phyloP scores from a whole-genome alignment of 2,797 vertebrate species.

The Rhinophrynus dorsalis region DNA sequence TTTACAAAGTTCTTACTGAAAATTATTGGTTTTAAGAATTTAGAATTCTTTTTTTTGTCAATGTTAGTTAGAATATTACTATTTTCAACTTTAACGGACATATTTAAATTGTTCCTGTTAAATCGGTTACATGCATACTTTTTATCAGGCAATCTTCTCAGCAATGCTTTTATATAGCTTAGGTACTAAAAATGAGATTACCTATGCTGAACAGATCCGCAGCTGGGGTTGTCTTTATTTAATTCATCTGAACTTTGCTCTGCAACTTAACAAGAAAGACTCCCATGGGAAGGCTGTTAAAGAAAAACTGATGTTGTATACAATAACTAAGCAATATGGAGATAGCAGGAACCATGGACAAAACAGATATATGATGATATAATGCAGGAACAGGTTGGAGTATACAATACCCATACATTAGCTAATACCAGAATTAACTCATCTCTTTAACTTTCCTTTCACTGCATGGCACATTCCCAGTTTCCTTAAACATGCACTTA shows the following conservation, averaged over 20 bases:
- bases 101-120: conserved; percentile 43
- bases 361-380: conserved; percentile 35
- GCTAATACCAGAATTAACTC: background rate
- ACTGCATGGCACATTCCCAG: no score
- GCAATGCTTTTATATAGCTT: conserved; percentile 41
- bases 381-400: conserved; percentile 28
- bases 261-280: conserved; percentile 48
- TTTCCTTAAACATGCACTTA: background rate
- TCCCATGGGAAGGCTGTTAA: conserved; percentile 33
- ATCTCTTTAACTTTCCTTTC: background rate
- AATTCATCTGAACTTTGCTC: conserved; percentile 51
- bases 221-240: conserved; percentile 48
- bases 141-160: conserved; percentile 43
- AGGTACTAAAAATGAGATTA: conserved; percentile 47
- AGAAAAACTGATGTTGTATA: conserved; percentile 41
- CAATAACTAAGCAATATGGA: conserved; percentile 34
- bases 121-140: conserved; percentile 37
- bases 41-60: conserved; percentile 20
- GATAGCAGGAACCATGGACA: conserved; percentile 11
- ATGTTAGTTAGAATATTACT: conserved; percentile 17
- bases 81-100: conserved; percentile 34
- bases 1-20: background rate
- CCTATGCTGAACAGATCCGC: conserved; percentile 45
- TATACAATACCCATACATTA: background rate
- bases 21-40: conserved; percentile 27